Conservation (phyloP, 2,888 invertebrate genomes). For the Gastrophysa polygoni region DNA sequence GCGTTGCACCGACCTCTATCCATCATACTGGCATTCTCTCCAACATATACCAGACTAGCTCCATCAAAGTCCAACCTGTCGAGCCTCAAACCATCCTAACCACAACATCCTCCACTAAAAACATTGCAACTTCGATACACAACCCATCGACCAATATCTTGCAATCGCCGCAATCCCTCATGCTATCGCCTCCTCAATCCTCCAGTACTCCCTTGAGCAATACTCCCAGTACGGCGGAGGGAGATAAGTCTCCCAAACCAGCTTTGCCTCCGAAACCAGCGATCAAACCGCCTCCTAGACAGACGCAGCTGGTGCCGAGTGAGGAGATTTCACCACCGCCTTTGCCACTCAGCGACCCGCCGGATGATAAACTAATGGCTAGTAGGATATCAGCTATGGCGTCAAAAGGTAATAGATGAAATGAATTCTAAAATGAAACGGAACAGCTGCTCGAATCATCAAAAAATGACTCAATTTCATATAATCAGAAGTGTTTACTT, state of each 20-base stretch:
- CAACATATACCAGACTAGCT: conserved; percentile 80
- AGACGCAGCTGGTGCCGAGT: conserved; percentile 52
- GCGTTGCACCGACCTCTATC: conserved; percentile 81
- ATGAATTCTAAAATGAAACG: neutral
- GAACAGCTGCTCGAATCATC: no score
- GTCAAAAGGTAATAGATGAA: conserved; percentile 12
- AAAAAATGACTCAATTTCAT: no score
- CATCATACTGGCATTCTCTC: conserved; percentile 73
- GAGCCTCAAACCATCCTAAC: conserved; percentile 72
- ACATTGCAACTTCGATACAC: conserved; percentile 29
- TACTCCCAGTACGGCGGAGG: conserved; percentile 23
- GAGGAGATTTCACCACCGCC: conserved; percentile 58
- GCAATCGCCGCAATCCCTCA: conserved; percentile 44
- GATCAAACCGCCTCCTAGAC: conserved; percentile 65
- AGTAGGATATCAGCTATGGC: neutral
- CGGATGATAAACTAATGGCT: conserved; percentile 44
- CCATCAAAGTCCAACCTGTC: conserved; percentile 80
- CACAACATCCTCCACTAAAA: conserved; percentile 63
- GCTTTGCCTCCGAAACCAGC: conserved; percentile 85
- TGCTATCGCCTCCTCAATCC: conserved; percentile 66
- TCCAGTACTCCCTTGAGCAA: conserved; percentile 65
- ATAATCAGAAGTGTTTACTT: no score
- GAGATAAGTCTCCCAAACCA: conserved; percentile 70
- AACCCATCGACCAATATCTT: conserved; percentile 34
- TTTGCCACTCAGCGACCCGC: conserved; percentile 54